Evolutionary conservation across 2,797 vertebrate genomes (phyloP), one percentile per base, ranked within the genome.

Genomic region (Pygocentrus nattereri): DNA sequence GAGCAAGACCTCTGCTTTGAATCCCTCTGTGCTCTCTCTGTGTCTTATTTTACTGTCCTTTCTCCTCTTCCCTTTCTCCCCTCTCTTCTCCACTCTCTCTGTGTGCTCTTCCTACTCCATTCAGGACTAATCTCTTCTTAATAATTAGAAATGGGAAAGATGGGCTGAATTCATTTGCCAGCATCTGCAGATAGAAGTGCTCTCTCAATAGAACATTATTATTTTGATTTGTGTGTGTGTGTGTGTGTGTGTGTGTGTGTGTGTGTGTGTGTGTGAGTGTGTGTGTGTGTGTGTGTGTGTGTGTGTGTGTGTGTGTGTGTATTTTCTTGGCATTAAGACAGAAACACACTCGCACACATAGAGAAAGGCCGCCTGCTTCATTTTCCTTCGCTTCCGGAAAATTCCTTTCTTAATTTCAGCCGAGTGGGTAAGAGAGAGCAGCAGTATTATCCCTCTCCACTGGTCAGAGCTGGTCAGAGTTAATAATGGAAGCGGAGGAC

Each of bases 371-470:
- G n/a, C 21, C 70, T 65, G 67, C 54, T 52, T 79, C 65, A 68
- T 84, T 82, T 81, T 67, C 72, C 30, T 79, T 54, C 0, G 19
- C 82, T 82, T 79, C 73, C 78, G 61, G 76, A 69, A 65, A 34
- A 84, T 79, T 79, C 75, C 67, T 38, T 75, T 84, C 67, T 79
- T 86, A 76, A 86, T 86, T 84, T 80, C 54, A 72, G 61, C 27
- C 1, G 76, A 77, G 76, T 68, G 68, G 52, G 5, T 52, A 30
- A 47, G 79, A 69, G 74, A 69, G 21, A 64, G 78, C 58, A 70
- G 62, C 79, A 69, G 84, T 76, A 79, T 84, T 76, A 82, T 71
- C 78, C 49, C 50, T 31, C 79, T 69, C 61, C 67, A 27, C 72
- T 82, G 74, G 67, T 76, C 76, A 79, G 74, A 80, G 54, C 62